These are phyloP conservation scores for Leptoteleia sp. DNA, from an alignment of 1,140 invertebrate genomes.

Conservation along the genomic window DNA sequence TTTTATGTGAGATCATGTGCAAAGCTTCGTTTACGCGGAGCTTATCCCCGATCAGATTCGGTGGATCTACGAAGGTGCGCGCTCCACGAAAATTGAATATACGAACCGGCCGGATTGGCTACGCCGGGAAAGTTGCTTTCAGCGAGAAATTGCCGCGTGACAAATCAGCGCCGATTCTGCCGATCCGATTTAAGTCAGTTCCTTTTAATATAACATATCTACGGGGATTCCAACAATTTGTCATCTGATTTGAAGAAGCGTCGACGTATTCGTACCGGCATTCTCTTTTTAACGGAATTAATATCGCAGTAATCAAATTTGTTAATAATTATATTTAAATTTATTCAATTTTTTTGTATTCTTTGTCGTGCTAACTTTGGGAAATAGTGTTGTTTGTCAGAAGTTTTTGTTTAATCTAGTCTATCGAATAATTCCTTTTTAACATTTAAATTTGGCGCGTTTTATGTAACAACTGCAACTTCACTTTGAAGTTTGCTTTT, in stretches of 20 bases:
- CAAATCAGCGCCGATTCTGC: conserved; percentile 39
- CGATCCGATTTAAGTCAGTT: conserved; percentile 33
- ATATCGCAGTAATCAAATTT: no score
- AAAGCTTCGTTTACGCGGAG: conserved; percentile 59
- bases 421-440: no score
- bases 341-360: no score
- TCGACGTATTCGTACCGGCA: not conserved
- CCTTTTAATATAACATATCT: conserved; percentile 24
- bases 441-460: no score
- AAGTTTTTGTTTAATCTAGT: no score
- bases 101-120: conserved; percentile 22
- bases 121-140: conserved; percentile 38
- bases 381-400: no score
- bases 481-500: no score
- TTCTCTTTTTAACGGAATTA: no score
- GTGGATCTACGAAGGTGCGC: conserved; percentile 38
- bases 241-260: conserved; percentile 4
- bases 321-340: no score
- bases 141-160: conserved; percentile 43
- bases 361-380: no score
- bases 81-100: conserved; percentile 58
- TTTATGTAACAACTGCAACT: no score
- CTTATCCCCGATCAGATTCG: conserved; percentile 60
- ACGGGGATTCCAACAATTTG: conserved; percentile 11
- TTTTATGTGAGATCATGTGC: conserved; percentile 55